These are phyloP conservation scores for Ornithoptera alexandrae DNA, from an alignment of 2,888 invertebrate species.

Conservation along the genomic window DNA sequence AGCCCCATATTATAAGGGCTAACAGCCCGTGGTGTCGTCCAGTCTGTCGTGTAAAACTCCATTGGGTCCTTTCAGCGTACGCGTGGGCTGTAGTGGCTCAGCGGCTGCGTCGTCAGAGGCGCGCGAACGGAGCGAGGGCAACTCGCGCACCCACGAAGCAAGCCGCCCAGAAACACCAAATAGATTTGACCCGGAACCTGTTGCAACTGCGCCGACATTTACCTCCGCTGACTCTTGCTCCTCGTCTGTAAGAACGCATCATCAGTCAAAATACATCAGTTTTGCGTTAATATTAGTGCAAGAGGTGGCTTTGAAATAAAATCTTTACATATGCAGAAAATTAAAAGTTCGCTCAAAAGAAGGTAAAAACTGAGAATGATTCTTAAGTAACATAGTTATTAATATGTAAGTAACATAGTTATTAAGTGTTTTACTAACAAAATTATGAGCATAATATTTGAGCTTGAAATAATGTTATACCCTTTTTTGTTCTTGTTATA, in stretches of 20 bases:
- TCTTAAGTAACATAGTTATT: too few species aligned
- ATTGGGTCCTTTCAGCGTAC: constrained; percentile 47
- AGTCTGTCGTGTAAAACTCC: constrained; percentile 45
- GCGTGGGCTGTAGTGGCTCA: constrained; percentile 49
- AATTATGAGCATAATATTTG: too few species aligned
- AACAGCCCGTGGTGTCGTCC: constrained; percentile 39
- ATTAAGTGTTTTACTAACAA: too few species aligned
- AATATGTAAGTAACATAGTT: too few species aligned
- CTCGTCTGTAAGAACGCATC: constrained; percentile 54
- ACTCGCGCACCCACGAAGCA: constrained; percentile 75
- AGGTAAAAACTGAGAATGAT: background rate
- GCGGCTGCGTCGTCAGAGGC: constrained; percentile 64
- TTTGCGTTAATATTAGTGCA: background rate
- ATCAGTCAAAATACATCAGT: background rate
- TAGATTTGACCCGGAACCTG: constrained; percentile 72
- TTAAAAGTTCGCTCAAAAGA: background rate
- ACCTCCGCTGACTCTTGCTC: constrained; percentile 67
- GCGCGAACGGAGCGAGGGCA: constrained; percentile 69
- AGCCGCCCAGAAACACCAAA: constrained; percentile 76
- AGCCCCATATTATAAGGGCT: constrained; percentile 14
- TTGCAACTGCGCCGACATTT: constrained; percentile 73
- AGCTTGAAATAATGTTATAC: too few species aligned
- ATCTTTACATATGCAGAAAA: background rate
- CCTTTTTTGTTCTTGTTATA: too few species aligned
- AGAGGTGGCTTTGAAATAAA: background rate